Evolutionary conservation across 2,113 vertebrate species (phyloP).

Genomic region (Uria aalge): DNA sequence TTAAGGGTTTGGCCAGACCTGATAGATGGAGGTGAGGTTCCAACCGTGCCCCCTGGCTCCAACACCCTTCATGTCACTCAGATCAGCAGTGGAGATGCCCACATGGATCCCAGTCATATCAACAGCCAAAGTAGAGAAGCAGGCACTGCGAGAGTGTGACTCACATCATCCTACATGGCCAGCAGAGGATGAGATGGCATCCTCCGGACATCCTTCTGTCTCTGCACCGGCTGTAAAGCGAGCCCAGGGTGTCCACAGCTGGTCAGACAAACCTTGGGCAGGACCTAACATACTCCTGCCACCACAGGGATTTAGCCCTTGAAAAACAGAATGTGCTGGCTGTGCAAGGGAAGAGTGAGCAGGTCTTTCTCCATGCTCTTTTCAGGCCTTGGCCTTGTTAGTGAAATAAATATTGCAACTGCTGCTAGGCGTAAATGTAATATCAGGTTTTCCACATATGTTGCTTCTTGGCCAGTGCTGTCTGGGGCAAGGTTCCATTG

Average conservation of each 20-base stretch:
- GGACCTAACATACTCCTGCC: background rate
- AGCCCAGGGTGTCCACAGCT: background rate
- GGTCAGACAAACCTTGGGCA: background rate
- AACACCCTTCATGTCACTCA: accelerated
- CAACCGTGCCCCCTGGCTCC: background rate
- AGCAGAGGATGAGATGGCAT: accelerated
- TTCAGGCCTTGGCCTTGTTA: background rate
- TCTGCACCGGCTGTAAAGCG: background rate
- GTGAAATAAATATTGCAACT: background rate
- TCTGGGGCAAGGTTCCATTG: background rate
- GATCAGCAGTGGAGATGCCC: background rate
- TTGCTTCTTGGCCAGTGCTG: background rate
- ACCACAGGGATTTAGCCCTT: background rate
- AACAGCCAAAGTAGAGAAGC: background rate
- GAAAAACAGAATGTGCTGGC: background rate
- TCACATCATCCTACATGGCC: background rate
- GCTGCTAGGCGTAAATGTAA: background rate
- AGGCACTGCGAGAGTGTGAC: background rate
- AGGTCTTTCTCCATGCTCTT: background rate
- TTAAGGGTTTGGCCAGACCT: background rate
- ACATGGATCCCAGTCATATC: background rate
- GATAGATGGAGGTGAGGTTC: background rate
- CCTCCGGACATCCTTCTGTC: background rate
- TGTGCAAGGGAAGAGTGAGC: background rate
- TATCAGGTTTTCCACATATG: background rate